Evolutionary conservation across 2,113 vertebrate genomes (phyloP).

Genomic region (Junco hyemalis): DNA sequence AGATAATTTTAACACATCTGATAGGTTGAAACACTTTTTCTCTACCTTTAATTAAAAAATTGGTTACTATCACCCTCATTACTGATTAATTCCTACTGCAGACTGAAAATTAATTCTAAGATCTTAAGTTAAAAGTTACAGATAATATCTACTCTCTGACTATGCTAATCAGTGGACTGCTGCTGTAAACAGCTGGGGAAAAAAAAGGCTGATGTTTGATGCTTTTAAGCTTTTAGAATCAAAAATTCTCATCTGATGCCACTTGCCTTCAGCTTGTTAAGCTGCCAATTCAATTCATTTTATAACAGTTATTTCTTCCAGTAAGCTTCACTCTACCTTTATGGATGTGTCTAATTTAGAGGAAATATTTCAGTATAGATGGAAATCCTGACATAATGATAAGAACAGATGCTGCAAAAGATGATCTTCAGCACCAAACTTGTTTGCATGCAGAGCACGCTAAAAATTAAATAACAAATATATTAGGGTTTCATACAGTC

Average conservation of each 20-base stretch:
- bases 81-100: not conserved
- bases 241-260: not conserved
- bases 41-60: not conserved
- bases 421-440: not conserved
- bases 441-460: not conserved
- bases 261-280: slow-evolving; percentile 17
- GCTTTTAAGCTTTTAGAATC: not conserved
- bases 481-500: not conserved
- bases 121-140: slow-evolving; percentile 16
- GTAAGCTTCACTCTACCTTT: slow-evolving; percentile 23
- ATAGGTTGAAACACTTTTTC: not conserved
- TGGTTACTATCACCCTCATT: not conserved
- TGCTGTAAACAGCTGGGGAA: not conserved
- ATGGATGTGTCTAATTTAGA: not conserved
- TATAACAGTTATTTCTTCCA: not conserved
- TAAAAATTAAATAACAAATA: not conserved
- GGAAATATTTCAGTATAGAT: not conserved
- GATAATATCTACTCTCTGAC: not conserved
- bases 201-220: not conserved
- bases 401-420: not conserved
- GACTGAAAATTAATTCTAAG: not conserved
- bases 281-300: slow-evolving; percentile 7
- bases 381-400: not conserved
- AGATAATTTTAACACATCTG: not conserved
- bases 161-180: not conserved